Conservation (phyloP, 2,797 vertebrate genomes). For the Nannoperca australis region DNA sequence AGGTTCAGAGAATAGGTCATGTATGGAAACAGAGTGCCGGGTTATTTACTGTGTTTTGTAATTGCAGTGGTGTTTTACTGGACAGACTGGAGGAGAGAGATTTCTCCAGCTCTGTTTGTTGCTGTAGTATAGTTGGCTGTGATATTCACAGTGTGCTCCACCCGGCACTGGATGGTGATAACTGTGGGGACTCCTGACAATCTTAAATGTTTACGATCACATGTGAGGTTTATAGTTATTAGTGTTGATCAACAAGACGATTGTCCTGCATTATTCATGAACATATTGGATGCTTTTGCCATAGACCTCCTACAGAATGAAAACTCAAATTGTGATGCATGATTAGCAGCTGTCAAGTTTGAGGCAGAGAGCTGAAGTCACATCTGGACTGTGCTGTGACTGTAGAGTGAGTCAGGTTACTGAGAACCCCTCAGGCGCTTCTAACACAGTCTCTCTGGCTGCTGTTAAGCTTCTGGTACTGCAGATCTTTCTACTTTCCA, state of each 20-base stretch:
- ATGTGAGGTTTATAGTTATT: conserved; percentile 7
- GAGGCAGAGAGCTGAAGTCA: not conserved
- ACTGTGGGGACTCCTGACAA: not conserved
- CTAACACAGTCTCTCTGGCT: conserved; percentile 17
- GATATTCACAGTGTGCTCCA: conserved; percentile 9
- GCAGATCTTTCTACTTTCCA: not conserved
- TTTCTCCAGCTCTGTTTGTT: conserved; percentile 12
- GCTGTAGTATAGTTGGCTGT: conserved; percentile 9
- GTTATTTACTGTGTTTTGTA: not conserved
- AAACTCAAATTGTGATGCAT: not conserved
- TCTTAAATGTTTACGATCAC: conserved; percentile 18
- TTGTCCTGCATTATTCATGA: conserved; percentile 6
- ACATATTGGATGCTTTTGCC: not conserved
- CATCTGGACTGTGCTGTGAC: not conserved
- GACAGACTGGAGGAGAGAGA: not conserved
- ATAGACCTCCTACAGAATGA: not conserved
- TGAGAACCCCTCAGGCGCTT: conserved; percentile 24
- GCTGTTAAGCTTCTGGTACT: conserved; percentile 4
- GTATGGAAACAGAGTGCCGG: not conserved
- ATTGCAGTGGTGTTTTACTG: not conserved
- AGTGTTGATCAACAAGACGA: not conserved
- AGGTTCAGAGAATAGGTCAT: not conserved
- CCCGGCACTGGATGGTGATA: not conserved
- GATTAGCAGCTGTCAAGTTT: not conserved
- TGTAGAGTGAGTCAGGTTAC: not conserved